phyloP scores from a whole-genome alignment of 2,113 vertebrate genomes.

The Anser cygnoides region DNA sequence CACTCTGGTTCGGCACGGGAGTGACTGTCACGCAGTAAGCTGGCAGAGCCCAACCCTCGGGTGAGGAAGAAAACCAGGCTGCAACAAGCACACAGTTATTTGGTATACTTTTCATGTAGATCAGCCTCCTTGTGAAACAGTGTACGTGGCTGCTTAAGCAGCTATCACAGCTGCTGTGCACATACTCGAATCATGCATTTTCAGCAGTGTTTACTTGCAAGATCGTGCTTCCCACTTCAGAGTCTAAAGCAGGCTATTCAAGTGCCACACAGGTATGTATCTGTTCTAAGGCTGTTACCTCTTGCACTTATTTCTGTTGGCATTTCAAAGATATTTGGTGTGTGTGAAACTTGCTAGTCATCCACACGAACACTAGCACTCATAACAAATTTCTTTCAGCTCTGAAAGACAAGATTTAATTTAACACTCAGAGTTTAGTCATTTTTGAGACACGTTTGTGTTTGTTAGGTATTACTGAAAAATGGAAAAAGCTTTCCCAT shows the following conservation, averaged over 20 bases:
- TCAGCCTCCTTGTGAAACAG: neutral
- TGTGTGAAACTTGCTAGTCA: neutral
- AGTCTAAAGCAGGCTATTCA: neutral
- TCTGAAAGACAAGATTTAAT: neutral
- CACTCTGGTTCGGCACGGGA: accelerated
- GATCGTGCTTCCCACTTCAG: neutral
- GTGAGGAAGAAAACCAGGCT: neutral
- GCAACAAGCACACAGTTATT: neutral
- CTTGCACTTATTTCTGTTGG: neutral
- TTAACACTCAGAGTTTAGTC: neutral
- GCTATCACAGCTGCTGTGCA: neutral
- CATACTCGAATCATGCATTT: neutral
- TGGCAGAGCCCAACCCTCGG: accelerated
- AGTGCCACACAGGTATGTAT: neutral
- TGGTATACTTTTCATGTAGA: neutral
- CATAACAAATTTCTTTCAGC: neutral
- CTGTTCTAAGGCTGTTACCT: neutral
- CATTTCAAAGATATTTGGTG: neutral
- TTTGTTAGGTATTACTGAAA: neutral
- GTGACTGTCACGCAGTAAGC: neutral
- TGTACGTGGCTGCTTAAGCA: neutral
- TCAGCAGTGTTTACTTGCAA: neutral
- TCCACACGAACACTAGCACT: neutral
- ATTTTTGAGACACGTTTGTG: neutral
- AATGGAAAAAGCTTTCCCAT: neutral